A percentile compares a stretch with the other conserved stretches of the same genome.
Conservation (phyloP, 1,140 invertebrate species). For the Papilio aristodemus region DNA sequence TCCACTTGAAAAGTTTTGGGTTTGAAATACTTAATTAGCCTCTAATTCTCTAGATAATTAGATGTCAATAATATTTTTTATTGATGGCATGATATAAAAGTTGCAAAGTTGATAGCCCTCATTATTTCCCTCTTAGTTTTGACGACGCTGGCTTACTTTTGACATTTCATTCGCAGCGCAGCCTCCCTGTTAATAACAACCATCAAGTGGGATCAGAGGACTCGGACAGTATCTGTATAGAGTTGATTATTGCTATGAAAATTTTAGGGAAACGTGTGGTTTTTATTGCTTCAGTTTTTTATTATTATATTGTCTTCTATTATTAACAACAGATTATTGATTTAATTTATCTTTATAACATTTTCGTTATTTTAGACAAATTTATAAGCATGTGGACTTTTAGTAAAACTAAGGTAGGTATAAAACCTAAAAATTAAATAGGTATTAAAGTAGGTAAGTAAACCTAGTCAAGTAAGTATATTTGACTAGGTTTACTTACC, state of each 20-base stretch:
- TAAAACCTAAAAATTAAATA: no score
- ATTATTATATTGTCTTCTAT: no score
- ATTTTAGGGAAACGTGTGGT: neutral
- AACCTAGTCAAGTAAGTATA: no score
- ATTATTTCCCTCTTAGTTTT: conserved; percentile 26
- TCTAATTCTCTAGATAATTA: neutral
- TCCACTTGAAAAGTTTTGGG: no score
- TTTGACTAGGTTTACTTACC: no score
- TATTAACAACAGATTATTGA: no score
- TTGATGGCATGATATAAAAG: conserved; percentile 1
- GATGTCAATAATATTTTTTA: neutral
- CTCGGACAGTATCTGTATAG: neutral
- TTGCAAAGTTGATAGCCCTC: conserved; percentile 6
- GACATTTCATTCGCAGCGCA: conserved; percentile 1
- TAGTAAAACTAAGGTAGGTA: no score
- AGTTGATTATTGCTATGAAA: neutral
- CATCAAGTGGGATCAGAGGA: conserved; percentile 20
- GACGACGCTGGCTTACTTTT: conserved; percentile 15
- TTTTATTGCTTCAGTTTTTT: neutral
- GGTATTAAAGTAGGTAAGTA: no score
- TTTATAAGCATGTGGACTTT: no score
- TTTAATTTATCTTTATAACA: no score
- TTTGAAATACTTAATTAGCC: no score
- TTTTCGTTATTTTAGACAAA: no score
- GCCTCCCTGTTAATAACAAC: conserved; percentile 22